Evolutionary conservation across 2,797 vertebrate species (phyloP), one percentile per base, ranked within the genome.

Genomic region (Propithecus perrieri): DNA sequence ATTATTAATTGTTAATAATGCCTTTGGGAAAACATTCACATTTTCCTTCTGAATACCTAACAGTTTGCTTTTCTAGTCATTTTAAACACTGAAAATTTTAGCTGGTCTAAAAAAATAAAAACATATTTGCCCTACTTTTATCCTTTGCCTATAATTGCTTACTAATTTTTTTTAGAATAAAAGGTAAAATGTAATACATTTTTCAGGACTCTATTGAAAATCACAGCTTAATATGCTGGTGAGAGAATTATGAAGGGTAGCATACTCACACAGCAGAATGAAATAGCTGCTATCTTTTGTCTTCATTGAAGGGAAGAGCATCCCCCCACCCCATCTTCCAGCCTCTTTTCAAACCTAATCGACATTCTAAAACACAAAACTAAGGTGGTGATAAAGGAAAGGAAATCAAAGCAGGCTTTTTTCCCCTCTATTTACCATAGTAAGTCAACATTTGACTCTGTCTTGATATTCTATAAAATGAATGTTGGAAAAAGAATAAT

Each of bases 1-100:
- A 98, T 99, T 99, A 99, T 99, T 99, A 99, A 99, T 99, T 99
- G 98, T 99, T 99, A 99, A 99, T 99, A 99, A 99, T 98, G 99
- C 99, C 98, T 99, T 99, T 99, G 98, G 98, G 97, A 98, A 98
- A 98, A 98, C 96, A 98, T 98, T 98, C 97, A 98, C 94, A 95
- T 97, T 98, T 98, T 97, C 98, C 95, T 98, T 98, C 98, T 98
- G 97, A 98, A 98, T 98, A 99, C 98, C 97, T 98, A 98, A 97
- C 95, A 55, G 85, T 98, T 98, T 98, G 98, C 93, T 95, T 93
- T 98, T 98, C 98, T 98, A 96, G 91, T 98, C 97, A 90, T 72
- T 96, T 97, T 96, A 97, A 98, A 98, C 92, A 97, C 94, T 94
- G 95, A 90, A 96, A 96, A 93, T 97, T 96, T 96, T 96, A 95